Evolutionary conservation across 2,888 invertebrate genomes (phyloP).

Genomic region (Pardosa pseudoannulata): DNA sequence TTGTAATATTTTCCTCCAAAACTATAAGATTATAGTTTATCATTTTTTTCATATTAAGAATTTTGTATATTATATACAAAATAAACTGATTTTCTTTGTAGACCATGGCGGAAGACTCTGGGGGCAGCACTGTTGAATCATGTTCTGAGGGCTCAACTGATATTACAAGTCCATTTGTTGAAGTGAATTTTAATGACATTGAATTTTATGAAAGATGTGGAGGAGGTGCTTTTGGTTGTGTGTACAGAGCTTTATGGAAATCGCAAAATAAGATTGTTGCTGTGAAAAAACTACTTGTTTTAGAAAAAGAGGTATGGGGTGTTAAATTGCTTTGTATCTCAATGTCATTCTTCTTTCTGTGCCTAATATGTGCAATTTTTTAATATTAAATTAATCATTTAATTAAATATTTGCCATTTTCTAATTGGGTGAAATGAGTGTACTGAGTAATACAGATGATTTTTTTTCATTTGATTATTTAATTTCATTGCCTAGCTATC

Average conservation of each 20-base stretch:
- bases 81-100: not conserved
- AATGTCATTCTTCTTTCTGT: no score
- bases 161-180: slow-evolving; percentile 73
- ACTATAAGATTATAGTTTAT: no score
- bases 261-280: slow-evolving; percentile 78
- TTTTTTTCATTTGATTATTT: no score
- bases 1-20: no score
- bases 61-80: not conserved
- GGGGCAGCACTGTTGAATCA: slow-evolving; percentile 50
- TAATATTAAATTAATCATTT: not conserved
- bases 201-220: slow-evolving; percentile 78
- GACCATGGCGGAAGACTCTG: slow-evolving; percentile 67
- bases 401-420: no score
- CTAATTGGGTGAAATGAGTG: no score
- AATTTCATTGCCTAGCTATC: no score
- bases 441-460: no score
- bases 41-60: no score
- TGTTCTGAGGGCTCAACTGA: slow-evolving; percentile 49
- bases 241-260: slow-evolving; percentile 78
- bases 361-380: no score
- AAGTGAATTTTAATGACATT: slow-evolving; percentile 77
- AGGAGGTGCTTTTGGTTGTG: slow-evolving; percentile 79
- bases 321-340: no score
- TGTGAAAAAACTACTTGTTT: slow-evolving; percentile 78
- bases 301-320: slow-evolving; percentile 78